Conservation (phyloP, 2,113 vertebrate species). For the Pithys albifrons region DNA sequence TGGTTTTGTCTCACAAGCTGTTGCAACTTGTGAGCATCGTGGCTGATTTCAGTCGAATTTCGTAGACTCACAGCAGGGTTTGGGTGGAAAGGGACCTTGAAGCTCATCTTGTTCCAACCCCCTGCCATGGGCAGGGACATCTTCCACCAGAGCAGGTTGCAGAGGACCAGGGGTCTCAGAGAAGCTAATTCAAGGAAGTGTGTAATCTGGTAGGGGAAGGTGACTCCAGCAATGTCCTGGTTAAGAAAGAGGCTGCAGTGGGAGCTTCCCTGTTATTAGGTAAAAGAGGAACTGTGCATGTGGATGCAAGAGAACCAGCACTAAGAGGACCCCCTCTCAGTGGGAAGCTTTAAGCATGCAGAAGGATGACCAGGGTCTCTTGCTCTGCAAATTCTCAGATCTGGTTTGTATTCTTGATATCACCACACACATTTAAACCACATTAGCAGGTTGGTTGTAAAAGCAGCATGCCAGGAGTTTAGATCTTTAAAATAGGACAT, state of each 20-base stretch:
- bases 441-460: not conserved
- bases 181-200: not conserved
- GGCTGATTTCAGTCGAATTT: not conserved
- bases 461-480: not conserved
- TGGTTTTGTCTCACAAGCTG: not conserved
- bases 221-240: not conserved
- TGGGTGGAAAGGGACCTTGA: not conserved
- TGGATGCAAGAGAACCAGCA: not conserved
- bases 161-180: rapidly evolving
- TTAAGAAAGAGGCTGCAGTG: not conserved
- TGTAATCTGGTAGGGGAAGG: not conserved
- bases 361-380: not conserved
- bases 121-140: not conserved
- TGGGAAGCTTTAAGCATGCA: not conserved
- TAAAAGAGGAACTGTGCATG: not conserved
- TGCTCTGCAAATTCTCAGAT: not conserved
- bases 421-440: not conserved
- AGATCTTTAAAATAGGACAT: not conserved
- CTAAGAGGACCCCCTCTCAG: not conserved
- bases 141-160: not conserved
- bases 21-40: rapidly evolving
- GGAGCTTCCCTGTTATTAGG: not conserved
- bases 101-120: not conserved
- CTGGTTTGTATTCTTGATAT: not conserved
- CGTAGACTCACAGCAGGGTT: not conserved